These are phyloP conservation scores for Halcyon chelicuti DNA, from an alignment of 2,797 vertebrate genomes.

Conservation along the genomic window DNA sequence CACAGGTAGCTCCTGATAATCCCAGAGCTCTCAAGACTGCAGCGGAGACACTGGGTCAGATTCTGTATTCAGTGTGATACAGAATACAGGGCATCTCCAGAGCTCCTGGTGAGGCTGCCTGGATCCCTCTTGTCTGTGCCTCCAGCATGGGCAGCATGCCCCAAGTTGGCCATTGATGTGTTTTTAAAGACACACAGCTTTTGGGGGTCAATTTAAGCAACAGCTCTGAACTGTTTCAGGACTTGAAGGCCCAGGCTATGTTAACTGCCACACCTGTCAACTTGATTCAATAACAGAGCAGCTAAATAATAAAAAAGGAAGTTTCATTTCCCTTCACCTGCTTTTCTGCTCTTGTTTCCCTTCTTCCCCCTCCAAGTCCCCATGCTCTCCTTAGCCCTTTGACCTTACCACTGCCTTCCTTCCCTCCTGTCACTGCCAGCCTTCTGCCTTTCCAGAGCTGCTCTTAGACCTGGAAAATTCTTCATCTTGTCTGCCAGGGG, in stretches of 20 bases:
- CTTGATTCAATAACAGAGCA: not conserved
- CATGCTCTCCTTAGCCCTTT: not conserved
- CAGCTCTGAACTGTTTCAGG: not conserved
- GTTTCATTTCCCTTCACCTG: slow-evolving; percentile 56
- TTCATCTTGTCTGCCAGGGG: not conserved
- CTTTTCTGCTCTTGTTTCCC: slow-evolving; percentile 10
- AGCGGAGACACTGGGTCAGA: not conserved
- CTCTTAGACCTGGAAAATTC: not conserved
- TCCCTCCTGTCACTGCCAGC: not conserved
- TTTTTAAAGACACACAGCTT: not conserved
- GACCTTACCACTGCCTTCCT: not conserved
- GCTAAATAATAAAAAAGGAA: slow-evolving; percentile 38
- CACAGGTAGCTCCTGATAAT: not conserved
- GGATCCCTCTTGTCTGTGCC: not conserved
- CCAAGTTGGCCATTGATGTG: not conserved
- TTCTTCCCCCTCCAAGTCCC: not conserved
- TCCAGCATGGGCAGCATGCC: fast-evolving
- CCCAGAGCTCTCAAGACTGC: not conserved
- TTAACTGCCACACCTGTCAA: slow-evolving; percentile 11
- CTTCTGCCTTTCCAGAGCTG: not conserved
- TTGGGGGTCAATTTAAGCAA: not conserved
- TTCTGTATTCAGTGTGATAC: not conserved
- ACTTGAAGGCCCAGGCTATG: not conserved
- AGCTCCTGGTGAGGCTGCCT: not conserved
- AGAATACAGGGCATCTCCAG: not conserved